Percentiles rank a stretch among this genome's conserved stretches.
These are phyloP conservation scores for Pseudopipra pipra DNA, from an alignment of 2,113 vertebrate genomes.

Conservation along the genomic window DNA sequence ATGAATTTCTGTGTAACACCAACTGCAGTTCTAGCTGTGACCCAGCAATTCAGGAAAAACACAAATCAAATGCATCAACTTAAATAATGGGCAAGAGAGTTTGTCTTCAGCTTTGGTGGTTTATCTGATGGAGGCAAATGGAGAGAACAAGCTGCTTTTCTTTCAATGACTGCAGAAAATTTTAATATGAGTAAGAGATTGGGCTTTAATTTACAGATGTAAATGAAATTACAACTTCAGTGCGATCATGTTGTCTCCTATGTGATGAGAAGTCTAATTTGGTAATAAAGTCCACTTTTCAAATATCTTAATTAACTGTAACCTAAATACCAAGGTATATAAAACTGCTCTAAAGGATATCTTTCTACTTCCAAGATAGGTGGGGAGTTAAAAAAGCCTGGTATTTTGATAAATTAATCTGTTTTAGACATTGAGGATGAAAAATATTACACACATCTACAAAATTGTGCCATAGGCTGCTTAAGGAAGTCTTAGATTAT, in stretches of 20 bases:
- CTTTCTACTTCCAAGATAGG: background rate
- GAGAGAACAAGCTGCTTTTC: background rate
- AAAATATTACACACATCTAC: background rate
- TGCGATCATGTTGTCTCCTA: background rate
- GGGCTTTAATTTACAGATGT: background rate
- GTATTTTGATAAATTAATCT: background rate
- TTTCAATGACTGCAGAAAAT: background rate
- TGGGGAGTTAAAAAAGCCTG: background rate
- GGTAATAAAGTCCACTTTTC: background rate
- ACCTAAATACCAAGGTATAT: background rate
- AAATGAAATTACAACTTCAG: background rate
- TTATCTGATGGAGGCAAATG: background rate
- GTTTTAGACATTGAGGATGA: background rate
- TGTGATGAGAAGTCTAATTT: background rate
- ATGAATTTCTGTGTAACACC: background rate
- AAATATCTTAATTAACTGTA: background rate
- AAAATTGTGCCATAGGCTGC: background rate
- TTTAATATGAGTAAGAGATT: background rate
- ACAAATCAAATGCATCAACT: background rate
- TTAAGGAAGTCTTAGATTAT: background rate
- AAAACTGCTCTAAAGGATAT: background rate
- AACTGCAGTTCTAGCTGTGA: background rate
- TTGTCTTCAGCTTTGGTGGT: background rate
- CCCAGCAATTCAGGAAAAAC: background rate
- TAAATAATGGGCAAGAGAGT: background rate